A percentile compares a stretch with the other conserved stretches of the same genome.
Conservation (phyloP, 2,888 invertebrate genomes). For the Crocallis elinguaria region DNA sequence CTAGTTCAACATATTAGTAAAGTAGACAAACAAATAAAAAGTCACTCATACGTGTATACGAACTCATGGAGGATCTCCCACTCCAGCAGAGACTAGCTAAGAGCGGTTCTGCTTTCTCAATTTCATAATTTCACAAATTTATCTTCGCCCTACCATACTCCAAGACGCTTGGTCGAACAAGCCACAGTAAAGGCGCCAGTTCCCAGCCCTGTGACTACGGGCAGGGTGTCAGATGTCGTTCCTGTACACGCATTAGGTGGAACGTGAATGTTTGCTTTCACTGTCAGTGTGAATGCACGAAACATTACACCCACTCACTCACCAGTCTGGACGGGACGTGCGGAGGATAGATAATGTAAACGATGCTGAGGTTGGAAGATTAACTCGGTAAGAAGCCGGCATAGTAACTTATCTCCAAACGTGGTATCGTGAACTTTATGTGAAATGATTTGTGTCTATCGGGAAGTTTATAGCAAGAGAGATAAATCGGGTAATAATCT, state of each 20-base stretch:
- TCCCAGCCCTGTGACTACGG: constrained; percentile 55
- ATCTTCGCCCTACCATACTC: background rate
- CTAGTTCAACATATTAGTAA: no score
- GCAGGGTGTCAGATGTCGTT: constrained; percentile 75
- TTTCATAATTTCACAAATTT: background rate
- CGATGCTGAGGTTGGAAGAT: constrained; percentile 28
- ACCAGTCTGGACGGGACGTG: constrained; percentile 48
- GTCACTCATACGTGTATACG: no score
- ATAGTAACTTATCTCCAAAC: constrained; percentile 6
- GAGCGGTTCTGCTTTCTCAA: background rate
- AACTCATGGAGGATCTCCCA: no score
- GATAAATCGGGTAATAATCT: background rate
- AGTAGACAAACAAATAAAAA: no score
- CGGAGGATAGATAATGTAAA: constrained; percentile 31
- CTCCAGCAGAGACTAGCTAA: no score
- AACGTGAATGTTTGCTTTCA: constrained; percentile 79
- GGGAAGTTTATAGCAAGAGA: background rate
- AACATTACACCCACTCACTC: constrained; percentile 69
- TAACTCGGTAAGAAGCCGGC: constrained; percentile 11
- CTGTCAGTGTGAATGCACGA: constrained; percentile 69
- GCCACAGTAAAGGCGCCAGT: constrained; percentile 7
- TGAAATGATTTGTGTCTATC: constrained; percentile 5
- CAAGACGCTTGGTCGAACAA: constrained; percentile 12
- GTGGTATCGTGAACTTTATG: constrained; percentile 3
- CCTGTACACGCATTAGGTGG: constrained; percentile 70